These are phyloP conservation scores for Uromys caudimaculatus DNA, from an alignment of 2,797 vertebrate species.

Conservation along the genomic window DNA sequence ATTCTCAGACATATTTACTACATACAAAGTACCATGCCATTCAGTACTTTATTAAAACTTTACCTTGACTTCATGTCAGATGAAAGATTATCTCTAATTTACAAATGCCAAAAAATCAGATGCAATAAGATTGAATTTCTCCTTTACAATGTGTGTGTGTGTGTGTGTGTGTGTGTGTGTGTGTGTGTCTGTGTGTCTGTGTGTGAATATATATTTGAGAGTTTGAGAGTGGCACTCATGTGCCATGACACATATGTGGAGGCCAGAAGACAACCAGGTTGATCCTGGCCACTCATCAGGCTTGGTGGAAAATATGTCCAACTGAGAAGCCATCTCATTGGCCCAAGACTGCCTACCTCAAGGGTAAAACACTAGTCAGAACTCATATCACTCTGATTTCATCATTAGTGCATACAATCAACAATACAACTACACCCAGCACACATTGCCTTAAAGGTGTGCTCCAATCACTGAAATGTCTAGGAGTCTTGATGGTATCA, in stretches of 20 bases:
- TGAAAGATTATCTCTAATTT: slow-evolving; percentile 42
- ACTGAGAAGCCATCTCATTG: neutral
- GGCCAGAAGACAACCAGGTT: neutral
- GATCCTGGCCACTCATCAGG: neutral
- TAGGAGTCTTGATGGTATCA: neutral
- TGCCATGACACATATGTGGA: neutral
- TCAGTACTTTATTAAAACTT: slow-evolving; percentile 18
- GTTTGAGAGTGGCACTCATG: neutral
- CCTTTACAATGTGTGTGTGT: neutral
- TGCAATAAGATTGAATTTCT: slow-evolving; percentile 25
- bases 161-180: no score
- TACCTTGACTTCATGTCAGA: slow-evolving; percentile 15
- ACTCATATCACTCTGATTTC: neutral
- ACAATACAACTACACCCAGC: neutral
- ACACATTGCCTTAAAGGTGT: slow-evolving; percentile 19
- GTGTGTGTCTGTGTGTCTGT: no score
- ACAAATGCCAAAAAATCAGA: slow-evolving; percentile 44
- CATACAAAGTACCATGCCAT: neutral
- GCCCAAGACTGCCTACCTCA: neutral
- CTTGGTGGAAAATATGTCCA: neutral
- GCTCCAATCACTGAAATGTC: neutral
- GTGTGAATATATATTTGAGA: neutral
- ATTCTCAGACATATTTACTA: neutral
- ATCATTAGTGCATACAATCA: neutral
- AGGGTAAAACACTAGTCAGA: slow-evolving; percentile 42